Percentiles rank a stretch among this genome's conserved stretches.
phyloP scores from a whole-genome alignment of 2,797 vertebrate genomes.

The Oryzias dopingdopingensis region DNA sequence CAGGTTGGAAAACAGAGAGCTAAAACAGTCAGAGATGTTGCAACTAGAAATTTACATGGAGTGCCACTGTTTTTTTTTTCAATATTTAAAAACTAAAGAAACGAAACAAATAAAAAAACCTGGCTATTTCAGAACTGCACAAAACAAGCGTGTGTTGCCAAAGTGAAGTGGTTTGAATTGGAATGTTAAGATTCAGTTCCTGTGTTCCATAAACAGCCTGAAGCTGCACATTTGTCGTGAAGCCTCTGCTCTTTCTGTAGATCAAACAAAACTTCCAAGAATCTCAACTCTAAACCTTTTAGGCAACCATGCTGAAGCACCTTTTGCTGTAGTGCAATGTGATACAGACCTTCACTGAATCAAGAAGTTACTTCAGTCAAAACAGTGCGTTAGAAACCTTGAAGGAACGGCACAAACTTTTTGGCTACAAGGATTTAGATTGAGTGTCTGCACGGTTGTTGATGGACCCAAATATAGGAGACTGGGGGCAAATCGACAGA shows the following conservation, averaged over 20 bases:
- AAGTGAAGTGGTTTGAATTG: constrained; percentile 17
- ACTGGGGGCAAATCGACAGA: no score
- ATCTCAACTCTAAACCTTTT: no score
- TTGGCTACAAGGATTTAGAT: no score
- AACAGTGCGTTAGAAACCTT: no score
- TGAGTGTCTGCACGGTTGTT: no score
- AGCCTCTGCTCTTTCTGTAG: constrained; percentile 10
- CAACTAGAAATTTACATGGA: constrained; percentile 18
- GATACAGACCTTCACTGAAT: no score
- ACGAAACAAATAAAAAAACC: background rate
- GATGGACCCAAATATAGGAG: no score
- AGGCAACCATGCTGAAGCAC: no score
- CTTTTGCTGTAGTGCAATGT: no score
- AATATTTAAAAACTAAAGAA: constrained; percentile 11
- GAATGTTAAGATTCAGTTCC: constrained; percentile 15
- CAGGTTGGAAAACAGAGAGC: constrained; percentile 11
- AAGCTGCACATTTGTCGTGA: constrained; percentile 18
- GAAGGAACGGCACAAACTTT: no score
- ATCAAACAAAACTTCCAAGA: no score
- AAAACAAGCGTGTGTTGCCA: constrained; percentile 4
- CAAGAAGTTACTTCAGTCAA: no score
- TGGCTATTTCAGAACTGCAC: constrained; percentile 14
- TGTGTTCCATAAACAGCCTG: constrained; percentile 32
- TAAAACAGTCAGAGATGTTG: constrained; percentile 6
- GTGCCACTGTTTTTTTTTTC: constrained; percentile 13